Evolutionary conservation across 2,797 vertebrate genomes (phyloP).

Genomic region (Falco biarmicus): DNA sequence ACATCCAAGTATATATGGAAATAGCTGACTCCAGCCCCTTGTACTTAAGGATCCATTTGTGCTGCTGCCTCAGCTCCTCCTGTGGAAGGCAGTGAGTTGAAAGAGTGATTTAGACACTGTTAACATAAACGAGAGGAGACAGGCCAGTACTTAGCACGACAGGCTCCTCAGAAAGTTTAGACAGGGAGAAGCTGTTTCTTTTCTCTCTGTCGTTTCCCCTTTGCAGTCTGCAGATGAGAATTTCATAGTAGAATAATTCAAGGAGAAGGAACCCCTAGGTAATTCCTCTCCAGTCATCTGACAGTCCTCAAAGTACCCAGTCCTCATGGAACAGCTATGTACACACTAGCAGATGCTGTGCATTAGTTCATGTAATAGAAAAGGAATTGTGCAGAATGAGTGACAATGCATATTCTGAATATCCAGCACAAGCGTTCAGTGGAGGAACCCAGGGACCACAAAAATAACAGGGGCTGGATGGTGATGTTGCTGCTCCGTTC

Average conservation of each 20-base stretch:
- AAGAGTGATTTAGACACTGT: conserved; percentile 54
- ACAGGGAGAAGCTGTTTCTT: conserved; percentile 69
- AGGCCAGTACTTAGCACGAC: conserved; percentile 36
- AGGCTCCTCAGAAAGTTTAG: conserved; percentile 69
- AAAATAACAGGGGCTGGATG: not conserved
- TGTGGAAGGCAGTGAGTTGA: conserved; percentile 37
- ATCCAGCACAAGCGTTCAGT: not conserved
- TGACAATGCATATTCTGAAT: not conserved
- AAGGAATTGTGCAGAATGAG: not conserved
- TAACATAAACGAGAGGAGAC: conserved; percentile 71
- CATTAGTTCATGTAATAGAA: not conserved
- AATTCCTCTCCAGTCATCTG: conserved; percentile 5
- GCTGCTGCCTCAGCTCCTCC: conserved; percentile 37
- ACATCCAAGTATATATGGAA: not conserved
- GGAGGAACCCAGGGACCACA: not conserved
- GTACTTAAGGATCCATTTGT: conserved; percentile 6
- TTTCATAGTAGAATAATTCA: conserved; percentile 52
- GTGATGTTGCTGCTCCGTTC: not conserved
- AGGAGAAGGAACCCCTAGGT: conserved; percentile 62
- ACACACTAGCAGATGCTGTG: not conserved
- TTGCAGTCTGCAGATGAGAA: conserved; percentile 61
- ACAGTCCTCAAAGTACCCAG: conserved; percentile 32
- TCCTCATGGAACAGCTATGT: not conserved
- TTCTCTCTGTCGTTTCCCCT: conserved; percentile 50
- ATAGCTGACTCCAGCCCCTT: not conserved